phyloP scores from a whole-genome alignment of 1,140 invertebrate genomes.

The Asbolus verrucosus region DNA sequence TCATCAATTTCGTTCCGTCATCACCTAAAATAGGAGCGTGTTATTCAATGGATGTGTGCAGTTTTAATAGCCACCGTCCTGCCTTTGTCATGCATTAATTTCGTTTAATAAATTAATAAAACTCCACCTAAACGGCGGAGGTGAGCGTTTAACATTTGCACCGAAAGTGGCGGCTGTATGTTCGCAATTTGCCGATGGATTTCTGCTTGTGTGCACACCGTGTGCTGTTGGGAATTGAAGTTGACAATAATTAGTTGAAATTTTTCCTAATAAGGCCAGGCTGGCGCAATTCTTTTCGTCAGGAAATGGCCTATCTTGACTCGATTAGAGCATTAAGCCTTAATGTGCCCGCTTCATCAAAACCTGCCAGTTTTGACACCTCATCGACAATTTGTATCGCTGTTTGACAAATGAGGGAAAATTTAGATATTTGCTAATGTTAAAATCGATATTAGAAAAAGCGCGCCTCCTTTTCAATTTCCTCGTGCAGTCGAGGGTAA shows the following conservation, averaged over 20 bases:
- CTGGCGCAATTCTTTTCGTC: no score
- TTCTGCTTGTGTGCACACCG: no score
- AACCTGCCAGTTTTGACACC: slow-evolving; percentile 6
- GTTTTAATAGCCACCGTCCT: slow-evolving; percentile 18
- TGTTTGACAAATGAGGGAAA: slow-evolving; percentile 25
- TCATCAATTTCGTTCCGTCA: slow-evolving; percentile 20
- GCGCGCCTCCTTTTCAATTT: slow-evolving; percentile 18
- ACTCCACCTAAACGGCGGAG: no score
- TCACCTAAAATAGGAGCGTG: no score
- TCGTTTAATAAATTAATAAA: no score
- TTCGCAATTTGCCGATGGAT: no score
- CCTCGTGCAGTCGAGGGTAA: background rate
- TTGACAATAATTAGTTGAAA: no score
- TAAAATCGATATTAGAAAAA: slow-evolving; percentile 30
- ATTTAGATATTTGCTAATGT: slow-evolving; percentile 32
- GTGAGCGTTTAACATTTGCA: no score
- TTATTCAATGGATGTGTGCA: slow-evolving; percentile 10
- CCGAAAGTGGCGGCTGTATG: no score
- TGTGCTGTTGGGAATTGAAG: no score
- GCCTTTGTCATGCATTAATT: background rate
- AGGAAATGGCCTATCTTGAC: background rate
- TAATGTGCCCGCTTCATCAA: slow-evolving; percentile 22
- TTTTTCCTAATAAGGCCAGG: no score
- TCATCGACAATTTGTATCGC: slow-evolving; percentile 23
- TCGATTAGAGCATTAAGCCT: slow-evolving; percentile 6